Evolutionary conservation across 2,888 invertebrate species (phyloP).

Genomic region (Subacronicta megacephala): DNA sequence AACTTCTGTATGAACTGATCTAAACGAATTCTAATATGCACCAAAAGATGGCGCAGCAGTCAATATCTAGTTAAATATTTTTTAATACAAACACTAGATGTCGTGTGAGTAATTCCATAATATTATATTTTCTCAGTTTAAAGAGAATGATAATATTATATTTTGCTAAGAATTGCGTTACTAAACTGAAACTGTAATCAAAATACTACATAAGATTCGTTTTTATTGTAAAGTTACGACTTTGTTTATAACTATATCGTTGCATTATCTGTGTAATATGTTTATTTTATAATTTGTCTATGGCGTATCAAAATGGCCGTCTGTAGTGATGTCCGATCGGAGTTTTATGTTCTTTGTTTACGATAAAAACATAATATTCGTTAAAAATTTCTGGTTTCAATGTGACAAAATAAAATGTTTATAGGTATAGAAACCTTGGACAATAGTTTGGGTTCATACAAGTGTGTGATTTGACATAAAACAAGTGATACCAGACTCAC

Average conservation of each 20-base stretch:
- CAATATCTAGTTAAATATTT: background rate
- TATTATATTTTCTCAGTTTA: background rate
- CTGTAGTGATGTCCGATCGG: constrained; percentile 83
- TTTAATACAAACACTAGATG: constrained; percentile 9
- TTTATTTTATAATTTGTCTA: constrained; percentile 71
- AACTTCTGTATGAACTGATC: too few relatives aligned
- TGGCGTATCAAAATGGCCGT: constrained; percentile 87
- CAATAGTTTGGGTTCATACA: constrained; percentile 78
- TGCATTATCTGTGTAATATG: constrained; percentile 44
- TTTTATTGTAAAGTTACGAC: background rate
- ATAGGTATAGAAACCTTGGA: constrained; percentile 80
- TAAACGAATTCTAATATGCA: background rate
- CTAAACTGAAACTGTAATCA: background rate
- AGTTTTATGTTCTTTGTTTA: constrained; percentile 88
- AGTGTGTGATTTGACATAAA: constrained; percentile 88
- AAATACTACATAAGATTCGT: background rate
- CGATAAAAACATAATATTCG: constrained; percentile 79
- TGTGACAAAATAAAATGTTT: constrained; percentile 87
- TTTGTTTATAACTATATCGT: constrained; percentile 11
- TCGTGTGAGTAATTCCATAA: background rate
- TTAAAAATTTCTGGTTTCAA: constrained; percentile 77
- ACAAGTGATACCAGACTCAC: constrained; percentile 86
- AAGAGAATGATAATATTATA: background rate
- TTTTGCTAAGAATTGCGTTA: too few relatives aligned
- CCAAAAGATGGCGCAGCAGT: constrained; percentile 3